Conservation (phyloP, 1,140 invertebrate genomes). For the Mamestra configurata region DNA sequence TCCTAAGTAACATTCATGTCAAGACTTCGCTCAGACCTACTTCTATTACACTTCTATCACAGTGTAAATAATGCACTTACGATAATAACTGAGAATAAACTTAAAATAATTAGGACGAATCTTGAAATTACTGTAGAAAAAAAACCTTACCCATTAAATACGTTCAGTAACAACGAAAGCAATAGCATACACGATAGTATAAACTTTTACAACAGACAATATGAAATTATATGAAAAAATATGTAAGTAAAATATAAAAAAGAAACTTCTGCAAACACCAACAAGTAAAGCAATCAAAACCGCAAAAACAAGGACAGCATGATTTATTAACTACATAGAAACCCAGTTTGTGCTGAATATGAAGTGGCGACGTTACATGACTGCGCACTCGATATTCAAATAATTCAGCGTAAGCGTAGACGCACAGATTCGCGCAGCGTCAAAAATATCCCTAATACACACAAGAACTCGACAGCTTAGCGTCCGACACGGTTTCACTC, state of each 20-base stretch:
- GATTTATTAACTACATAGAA: constrained; percentile 41
- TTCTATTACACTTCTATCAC: constrained; percentile 84
- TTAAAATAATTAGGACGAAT: constrained; percentile 65
- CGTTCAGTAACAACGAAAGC: constrained; percentile 67
- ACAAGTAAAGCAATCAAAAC: constrained; percentile 61
- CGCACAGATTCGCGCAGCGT: background rate
- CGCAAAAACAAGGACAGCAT: constrained; percentile 47
- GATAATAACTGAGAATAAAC: constrained; percentile 71
- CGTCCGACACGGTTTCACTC: constrained; percentile 21
- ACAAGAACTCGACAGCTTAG: constrained; percentile 19
- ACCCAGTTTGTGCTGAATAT: constrained; percentile 56
- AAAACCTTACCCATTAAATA: constrained; percentile 59
- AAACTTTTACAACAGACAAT: constrained; percentile 65
- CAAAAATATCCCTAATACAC: constrained; percentile 15
- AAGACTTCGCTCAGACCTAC: constrained; percentile 77
- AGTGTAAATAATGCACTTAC: constrained; percentile 87
- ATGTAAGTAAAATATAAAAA: constrained; percentile 44
- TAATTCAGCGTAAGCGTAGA: constrained; percentile 24
- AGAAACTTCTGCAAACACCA: constrained; percentile 59
- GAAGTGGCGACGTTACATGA: constrained; percentile 25
- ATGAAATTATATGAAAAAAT: constrained; percentile 35
- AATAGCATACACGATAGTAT: constrained; percentile 66
- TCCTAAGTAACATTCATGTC: constrained; percentile 74
- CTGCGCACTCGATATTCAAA: constrained; percentile 11
- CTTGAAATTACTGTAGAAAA: constrained; percentile 54